These are phyloP conservation scores for Galago senegalensis DNA, from an alignment of 2,797 vertebrate genomes.

Conservation along the genomic window DNA sequence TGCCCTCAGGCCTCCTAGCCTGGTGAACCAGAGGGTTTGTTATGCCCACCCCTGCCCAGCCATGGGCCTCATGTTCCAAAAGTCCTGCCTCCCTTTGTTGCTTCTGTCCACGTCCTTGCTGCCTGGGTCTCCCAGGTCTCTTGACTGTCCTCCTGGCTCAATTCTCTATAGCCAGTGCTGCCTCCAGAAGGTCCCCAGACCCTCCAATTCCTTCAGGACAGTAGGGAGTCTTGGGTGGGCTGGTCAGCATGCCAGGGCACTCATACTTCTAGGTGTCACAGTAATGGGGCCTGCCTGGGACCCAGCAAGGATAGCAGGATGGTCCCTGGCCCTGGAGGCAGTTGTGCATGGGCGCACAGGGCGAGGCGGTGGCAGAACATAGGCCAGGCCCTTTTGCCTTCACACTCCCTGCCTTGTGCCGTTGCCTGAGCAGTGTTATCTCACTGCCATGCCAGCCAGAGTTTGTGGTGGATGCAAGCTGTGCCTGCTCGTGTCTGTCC, in stretches of 20 bases:
- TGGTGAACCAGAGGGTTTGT: background rate
- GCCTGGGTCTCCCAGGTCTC: background rate
- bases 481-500: no score
- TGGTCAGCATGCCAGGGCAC: background rate
- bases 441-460: no score
- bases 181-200: background rate
- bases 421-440: background rate
- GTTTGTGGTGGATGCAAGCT: background rate
- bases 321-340: background rate
- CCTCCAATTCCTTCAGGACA: background rate
- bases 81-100: background rate
- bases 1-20: background rate
- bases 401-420: background rate
- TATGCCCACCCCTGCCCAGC: background rate
- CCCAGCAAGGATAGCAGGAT: background rate
- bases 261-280: no score
- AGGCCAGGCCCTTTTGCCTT: background rate
- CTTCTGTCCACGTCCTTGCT: background rate
- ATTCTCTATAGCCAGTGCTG: background rate
- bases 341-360: background rate
- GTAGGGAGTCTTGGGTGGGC: background rate
- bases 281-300: rapidly evolving
- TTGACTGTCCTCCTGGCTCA: background rate
- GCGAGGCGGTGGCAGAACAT: background rate
- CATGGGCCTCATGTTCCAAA: background rate